Evolutionary conservation across 2,888 invertebrate genomes (phyloP).

Genomic region (Linyphia triangularis): DNA sequence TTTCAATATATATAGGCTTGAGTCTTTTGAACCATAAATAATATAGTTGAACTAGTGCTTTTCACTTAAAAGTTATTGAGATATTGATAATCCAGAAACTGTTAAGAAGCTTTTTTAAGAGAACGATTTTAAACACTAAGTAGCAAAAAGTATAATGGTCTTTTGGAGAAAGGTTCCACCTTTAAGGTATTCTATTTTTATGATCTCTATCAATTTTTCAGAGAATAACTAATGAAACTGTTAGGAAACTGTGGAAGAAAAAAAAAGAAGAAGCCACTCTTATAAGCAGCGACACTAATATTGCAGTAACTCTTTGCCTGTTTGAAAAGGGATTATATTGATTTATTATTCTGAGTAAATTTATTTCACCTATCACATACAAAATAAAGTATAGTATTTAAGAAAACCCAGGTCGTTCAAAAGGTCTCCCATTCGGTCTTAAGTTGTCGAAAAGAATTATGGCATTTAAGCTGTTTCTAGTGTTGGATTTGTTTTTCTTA

Average conservation of each 20-base stretch:
- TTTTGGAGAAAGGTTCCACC: too few relatives aligned
- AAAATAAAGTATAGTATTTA: not conserved
- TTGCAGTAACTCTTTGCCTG: slow-evolving; percentile 19
- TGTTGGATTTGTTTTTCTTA: not conserved
- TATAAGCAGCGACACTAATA: slow-evolving; percentile 25
- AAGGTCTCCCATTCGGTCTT: slow-evolving; percentile 12
- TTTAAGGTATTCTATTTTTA: not conserved
- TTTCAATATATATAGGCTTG: too few relatives aligned
- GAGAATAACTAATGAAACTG: not conserved
- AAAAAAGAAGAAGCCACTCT: not conserved
- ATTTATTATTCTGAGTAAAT: slow-evolving; percentile 46
- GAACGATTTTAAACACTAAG: not conserved
- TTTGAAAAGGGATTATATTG: slow-evolving; percentile 25
- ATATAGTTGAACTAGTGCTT: too few relatives aligned
- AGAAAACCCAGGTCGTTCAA: not conserved
- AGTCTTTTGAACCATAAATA: too few relatives aligned
- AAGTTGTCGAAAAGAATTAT: slow-evolving; percentile 53
- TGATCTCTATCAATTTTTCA: not conserved
- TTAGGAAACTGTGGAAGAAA: not conserved
- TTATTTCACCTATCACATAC: slow-evolving; percentile 16
- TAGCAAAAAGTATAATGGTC: not conserved
- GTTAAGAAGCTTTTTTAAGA: not conserved
- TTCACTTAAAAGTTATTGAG: too few relatives aligned
- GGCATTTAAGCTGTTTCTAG: not conserved
- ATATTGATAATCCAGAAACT: too few relatives aligned